Percentiles rank a stretch among this genome's conserved stretches.
Evolutionary conservation across 2,888 invertebrate genomes (phyloP).

Genomic region (Scaptomyza tumidula): DNA sequence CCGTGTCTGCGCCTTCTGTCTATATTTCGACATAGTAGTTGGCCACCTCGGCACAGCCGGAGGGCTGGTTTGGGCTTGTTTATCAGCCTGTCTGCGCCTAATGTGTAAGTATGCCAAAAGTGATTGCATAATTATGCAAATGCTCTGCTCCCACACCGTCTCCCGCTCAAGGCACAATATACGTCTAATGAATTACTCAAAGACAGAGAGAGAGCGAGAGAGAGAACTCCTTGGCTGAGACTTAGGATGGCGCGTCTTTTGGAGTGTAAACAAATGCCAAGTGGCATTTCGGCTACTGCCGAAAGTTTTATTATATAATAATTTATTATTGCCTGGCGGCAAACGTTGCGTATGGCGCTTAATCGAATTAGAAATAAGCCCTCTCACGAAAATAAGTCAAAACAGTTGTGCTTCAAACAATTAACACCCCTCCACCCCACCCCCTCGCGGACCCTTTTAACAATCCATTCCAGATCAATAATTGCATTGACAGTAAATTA

Average conservation of each 20-base stretch:
- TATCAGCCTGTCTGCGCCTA: slow-evolving; percentile 77
- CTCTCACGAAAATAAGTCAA: slow-evolving; percentile 27
- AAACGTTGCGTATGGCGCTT: slow-evolving; percentile 19
- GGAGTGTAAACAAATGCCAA: slow-evolving; percentile 51
- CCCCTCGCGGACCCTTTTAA: neutral
- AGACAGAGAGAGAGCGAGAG: slow-evolving; percentile 33
- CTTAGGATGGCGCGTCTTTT: slow-evolving; percentile 11
- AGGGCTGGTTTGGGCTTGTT: slow-evolving; percentile 51
- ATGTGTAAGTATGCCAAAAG: slow-evolving; percentile 77
- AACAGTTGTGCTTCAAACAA: slow-evolving; percentile 36
- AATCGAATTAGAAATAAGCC: slow-evolving; percentile 62
- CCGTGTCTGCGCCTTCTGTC: slow-evolving; percentile 70
- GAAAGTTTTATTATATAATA: slow-evolving; percentile 62
- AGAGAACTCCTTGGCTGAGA: slow-evolving; percentile 17
- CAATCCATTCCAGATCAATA: slow-evolving; percentile 36
- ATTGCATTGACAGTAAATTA: slow-evolving; percentile 64
- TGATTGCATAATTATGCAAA: slow-evolving; percentile 83
- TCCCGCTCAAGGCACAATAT: slow-evolving; percentile 61
- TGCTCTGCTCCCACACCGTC: slow-evolving; percentile 25
- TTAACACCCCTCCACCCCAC: slow-evolving; percentile 37
- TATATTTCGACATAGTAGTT: slow-evolving; percentile 28
- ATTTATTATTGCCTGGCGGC: slow-evolving; percentile 58
- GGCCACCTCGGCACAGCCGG: neutral
- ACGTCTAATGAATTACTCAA: slow-evolving; percentile 78
- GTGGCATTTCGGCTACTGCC: slow-evolving; percentile 29